A percentile compares a stretch with the other conserved stretches of the same genome.
phyloP scores from a whole-genome alignment of 2,888 invertebrate species.

The Drosophila bunnanda region DNA sequence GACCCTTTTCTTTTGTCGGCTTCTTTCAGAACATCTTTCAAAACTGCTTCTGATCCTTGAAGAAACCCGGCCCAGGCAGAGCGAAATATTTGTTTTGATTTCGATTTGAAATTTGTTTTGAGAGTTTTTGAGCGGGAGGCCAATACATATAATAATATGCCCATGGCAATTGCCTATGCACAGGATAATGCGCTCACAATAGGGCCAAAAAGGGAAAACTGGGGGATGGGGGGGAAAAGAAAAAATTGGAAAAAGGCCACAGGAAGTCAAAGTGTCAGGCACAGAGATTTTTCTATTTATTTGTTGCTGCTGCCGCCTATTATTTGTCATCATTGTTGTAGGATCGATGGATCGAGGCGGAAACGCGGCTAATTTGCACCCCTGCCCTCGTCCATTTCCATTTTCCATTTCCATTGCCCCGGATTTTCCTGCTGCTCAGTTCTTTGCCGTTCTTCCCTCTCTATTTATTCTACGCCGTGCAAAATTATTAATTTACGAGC shows the following conservation, averaged over 20 bases:
- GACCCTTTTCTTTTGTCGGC: constrained; percentile 49
- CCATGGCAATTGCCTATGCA: constrained; percentile 6
- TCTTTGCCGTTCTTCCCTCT: constrained; percentile 19
- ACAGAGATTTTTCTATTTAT: constrained; percentile 42
- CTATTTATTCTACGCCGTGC: constrained; percentile 44
- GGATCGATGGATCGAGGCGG: constrained; percentile 63
- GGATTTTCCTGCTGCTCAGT: constrained; percentile 21
- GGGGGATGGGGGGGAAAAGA: constrained; percentile 10
- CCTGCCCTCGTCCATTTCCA: constrained; percentile 24
- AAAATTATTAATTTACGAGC: constrained; percentile 80
- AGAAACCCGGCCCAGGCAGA: constrained; percentile 39
- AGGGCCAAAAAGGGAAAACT: neutral
- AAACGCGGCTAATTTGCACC: constrained; percentile 76
- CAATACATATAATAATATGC: constrained; percentile 1
- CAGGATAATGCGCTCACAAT: constrained; percentile 13
- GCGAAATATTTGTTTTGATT: constrained; percentile 73
- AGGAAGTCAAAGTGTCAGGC: constrained; percentile 78
- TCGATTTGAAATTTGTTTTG: constrained; percentile 65
- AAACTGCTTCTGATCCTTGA: constrained; percentile 42
- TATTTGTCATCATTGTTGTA: constrained; percentile 38
- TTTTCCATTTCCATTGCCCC: constrained; percentile 10
- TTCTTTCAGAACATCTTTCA: constrained; percentile 68
- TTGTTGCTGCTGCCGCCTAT: constrained; percentile 30
- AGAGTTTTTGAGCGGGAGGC: constrained; percentile 21
- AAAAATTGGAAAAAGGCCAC: constrained; percentile 61